phyloP scores from a whole-genome alignment of 2,113 vertebrate genomes.

The Cacatua alba region DNA sequence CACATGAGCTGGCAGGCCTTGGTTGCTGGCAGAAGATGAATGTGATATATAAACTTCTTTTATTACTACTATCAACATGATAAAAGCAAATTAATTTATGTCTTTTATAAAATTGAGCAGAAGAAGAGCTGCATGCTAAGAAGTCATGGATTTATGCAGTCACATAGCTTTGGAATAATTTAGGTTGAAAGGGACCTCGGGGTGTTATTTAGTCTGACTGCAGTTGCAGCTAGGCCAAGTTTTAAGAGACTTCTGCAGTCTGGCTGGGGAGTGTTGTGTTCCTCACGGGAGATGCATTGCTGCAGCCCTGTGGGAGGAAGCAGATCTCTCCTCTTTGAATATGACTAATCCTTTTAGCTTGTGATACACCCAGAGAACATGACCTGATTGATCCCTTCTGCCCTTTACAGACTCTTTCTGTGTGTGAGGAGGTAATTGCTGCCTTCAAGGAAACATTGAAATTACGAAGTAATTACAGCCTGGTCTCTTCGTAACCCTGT shows the following conservation, averaged over 20 bases:
- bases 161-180: neutral
- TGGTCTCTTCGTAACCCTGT: neutral
- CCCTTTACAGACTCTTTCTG: neutral
- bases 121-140: neutral
- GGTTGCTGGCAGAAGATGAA: neutral
- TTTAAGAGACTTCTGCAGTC: neutral
- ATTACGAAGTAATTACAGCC: neutral
- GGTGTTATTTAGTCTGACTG: neutral
- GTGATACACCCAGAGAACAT: neutral
- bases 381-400: neutral
- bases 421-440: neutral
- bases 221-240: neutral
- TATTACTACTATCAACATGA: neutral
- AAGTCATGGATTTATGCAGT: neutral
- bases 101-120: neutral
- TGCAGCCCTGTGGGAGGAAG: neutral
- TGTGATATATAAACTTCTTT: neutral
- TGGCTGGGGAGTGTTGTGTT: accelerated
- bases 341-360: neutral
- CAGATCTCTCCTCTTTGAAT: neutral
- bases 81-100: neutral
- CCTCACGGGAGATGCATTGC: neutral
- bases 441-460: neutral
- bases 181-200: neutral
- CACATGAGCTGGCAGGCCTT: neutral